Evolutionary conservation across 2,797 vertebrate genomes (phyloP), one percentile per base, ranked within the genome.

Genomic region (Rhabdomys pumilio): DNA sequence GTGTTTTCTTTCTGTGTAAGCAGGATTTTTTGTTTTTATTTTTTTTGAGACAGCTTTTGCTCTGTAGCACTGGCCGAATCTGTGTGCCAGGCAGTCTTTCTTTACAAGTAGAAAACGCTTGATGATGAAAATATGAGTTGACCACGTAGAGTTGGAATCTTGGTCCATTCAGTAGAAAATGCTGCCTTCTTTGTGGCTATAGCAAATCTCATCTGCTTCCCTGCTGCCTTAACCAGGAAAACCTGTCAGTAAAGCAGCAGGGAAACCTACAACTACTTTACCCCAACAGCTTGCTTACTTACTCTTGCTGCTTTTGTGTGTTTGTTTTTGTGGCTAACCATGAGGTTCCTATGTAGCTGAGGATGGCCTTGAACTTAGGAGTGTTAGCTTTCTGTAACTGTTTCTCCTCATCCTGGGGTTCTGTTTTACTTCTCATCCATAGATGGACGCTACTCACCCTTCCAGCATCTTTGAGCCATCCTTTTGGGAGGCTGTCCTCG

Each of bases 151-250:
- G 90, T 24, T 94, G 34, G 77, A 94, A 82, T 79, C 87, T 93
- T 85, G 53, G n/a, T 95, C 57, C 75, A 10, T 90, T 94, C 53
- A 44, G 81, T 88, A 88, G 76, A 90, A 80, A 44, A 75, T 41
- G 34, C 47, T 81, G 5, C 57, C 44, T 89, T 20, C 76, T 67
- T 76, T 91, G 44, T 91, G 29, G 77, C 34, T 92, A 0, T 31
- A 57, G 44, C 59, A 83, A 41, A 19, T 88, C 17, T 65, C 44
- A 15, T 75, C 38, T 73, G 38, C 63, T 57, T 92, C 79, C 79
- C 44, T 90, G 38, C 88, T 61, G 24, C 82, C 88, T 85, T 94
- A 63, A 59, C 88, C 38, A 89, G 34, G 88, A 77, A 90, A 75
- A 76, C 81, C 3, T 34, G 20, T n/a, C 55, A 55, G 44, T 69